Conservation (phyloP, 2,797 vertebrate genomes). For the Lepus townsendii region DNA sequence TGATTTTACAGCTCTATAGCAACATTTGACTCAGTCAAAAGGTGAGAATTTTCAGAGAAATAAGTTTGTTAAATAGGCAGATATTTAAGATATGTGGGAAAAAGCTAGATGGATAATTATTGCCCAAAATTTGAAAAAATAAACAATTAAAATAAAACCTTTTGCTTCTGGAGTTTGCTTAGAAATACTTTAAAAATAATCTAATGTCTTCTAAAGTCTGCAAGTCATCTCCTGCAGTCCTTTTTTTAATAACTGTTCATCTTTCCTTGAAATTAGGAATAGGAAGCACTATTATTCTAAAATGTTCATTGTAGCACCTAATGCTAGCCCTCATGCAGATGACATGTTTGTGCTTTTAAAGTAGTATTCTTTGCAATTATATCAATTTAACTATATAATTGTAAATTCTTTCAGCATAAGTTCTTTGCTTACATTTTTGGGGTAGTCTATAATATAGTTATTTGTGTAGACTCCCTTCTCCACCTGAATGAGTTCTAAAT, state of each 20-base stretch:
- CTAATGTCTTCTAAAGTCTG: not conserved
- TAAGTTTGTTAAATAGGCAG: not conserved
- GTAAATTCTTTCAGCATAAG: not conserved
- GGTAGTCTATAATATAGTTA: not conserved
- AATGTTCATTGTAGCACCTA: not conserved
- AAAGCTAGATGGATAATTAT: not conserved
- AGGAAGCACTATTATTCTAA: slow-evolving; percentile 35
- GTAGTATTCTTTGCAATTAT: not conserved
- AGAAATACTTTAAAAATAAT: not conserved
- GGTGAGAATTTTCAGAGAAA: not conserved
- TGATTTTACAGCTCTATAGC: not conserved
- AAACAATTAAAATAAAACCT: not conserved
- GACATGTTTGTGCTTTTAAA: not conserved
- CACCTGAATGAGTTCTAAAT: not conserved
- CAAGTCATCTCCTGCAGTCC: not conserved
- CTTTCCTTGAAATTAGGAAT: not conserved
- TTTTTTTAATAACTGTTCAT: not conserved
- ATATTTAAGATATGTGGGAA: slow-evolving; percentile 3
- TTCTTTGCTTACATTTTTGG: slow-evolving; percentile 2
- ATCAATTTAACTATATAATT: slow-evolving; percentile 1
- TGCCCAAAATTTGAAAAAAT: not conserved
- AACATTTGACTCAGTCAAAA: not conserved
- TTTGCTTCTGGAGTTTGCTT: not conserved
- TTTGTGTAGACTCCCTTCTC: not conserved
- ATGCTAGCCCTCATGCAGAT: fast-evolving